phyloP scores from a whole-genome alignment of 1,140 invertebrate genomes.

The Drosophila lowei region DNA sequence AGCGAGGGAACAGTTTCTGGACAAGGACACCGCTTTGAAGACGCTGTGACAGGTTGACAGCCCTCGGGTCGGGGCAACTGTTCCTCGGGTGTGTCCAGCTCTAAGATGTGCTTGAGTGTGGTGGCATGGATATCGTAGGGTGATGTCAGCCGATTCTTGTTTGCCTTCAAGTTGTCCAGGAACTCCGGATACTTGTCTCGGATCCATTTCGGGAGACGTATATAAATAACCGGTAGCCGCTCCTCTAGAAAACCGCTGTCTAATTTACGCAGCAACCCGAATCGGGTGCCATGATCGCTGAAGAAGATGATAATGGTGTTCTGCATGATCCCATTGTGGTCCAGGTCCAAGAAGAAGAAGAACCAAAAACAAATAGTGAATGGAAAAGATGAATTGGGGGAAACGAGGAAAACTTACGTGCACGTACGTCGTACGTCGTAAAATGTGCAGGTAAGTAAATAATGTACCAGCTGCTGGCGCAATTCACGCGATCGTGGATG shows the following conservation, averaged over 20 bases:
- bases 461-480: too few relatives aligned
- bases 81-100: conserved; percentile 63
- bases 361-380: too few relatives aligned
- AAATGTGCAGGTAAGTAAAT: too few relatives aligned
- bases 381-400: too few relatives aligned
- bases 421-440: too few relatives aligned
- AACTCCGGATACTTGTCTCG: conserved; percentile 86
- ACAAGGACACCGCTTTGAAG: conserved; percentile 85
- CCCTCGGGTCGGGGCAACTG: conserved; percentile 35
- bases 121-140: conserved; percentile 92
- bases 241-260: conserved; percentile 94
- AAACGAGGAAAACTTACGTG: too few relatives aligned
- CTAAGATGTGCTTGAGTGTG: conserved; percentile 84
- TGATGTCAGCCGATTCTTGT: conserved; percentile 90
- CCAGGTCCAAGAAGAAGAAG: conserved; percentile 77
- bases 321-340: conserved; percentile 85
- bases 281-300: conserved; percentile 96
- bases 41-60: conserved; percentile 87
- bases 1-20: conserved; percentile 88
- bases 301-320: conserved; percentile 90
- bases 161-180: conserved; percentile 87
- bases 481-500: too few relatives aligned
- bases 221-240: conserved; percentile 91
- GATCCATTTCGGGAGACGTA: conserved; percentile 91
- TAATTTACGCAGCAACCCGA: conserved; percentile 88